Base-by-base conservation (phyloP, 2,113 vertebrate species). In the Alaudala cheleensis region DNA sequence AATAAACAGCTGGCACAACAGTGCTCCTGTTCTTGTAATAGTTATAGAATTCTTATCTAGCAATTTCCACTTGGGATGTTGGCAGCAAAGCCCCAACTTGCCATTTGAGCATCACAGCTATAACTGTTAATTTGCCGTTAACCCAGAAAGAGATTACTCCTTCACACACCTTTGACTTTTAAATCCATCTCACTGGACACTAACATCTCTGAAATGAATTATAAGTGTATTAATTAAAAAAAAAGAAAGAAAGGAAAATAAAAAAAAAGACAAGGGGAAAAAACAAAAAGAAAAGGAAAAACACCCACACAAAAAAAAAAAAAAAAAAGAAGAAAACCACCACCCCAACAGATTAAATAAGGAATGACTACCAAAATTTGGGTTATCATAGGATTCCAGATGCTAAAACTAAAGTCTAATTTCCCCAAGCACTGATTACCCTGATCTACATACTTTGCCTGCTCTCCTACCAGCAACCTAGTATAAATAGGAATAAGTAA, bases 401-500 rank as follows among this genome's bases (percentile, higher is more conserved):
- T 93, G 49, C 44, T 70, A 89, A 94, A 88, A 91, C n/a, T 74
- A 13, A 70, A 47, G 66, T 51, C 17, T 65, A 21, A 56, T 82
- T 83, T 95, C 61, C 49, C 50, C 74, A 44, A 62, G 74, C 80
- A 44, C 37, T 84, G 44, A 86, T 86, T 81, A 51, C 28, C 31
- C 71, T 71, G 34, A 67, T 88, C 47, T 72, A 85, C 87, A 72
- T 87, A 67, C 71, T 83, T 76, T 73, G 58, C 81, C 54, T 76
- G 57, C 47, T 92, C 37, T 86, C 58, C 33, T 70, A 70, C 56
- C 79, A 86, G 62, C 65, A 79, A 40, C 25, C 83, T 60, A 42
- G 71, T 72, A 54, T 64, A 94, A 81, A 86, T 28, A 81, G 67
- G 86, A 91, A 76, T 93, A 85, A 95, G 81, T 77, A 97, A 87